Evolutionary conservation across 2,888 invertebrate species (phyloP), one percentile per base, ranked within the genome.

Genomic region (Phasia obesa): DNA sequence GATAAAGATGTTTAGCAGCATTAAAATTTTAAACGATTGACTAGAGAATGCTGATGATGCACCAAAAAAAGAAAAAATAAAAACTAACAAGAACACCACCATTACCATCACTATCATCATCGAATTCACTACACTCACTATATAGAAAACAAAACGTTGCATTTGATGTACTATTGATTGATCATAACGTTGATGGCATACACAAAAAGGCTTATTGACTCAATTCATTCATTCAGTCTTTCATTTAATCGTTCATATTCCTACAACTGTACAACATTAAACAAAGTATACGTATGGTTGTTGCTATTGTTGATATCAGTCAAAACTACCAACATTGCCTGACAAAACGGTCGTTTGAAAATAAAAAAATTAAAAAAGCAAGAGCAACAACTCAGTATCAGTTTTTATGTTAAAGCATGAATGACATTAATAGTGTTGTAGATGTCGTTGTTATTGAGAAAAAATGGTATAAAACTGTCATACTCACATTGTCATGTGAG

Each of bases 11-110:
- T 47, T 65, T 38, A 60, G 71, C 55, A 62, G 62, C 53, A 77
- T 77, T 81, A 65, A 81, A 76, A 73, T 77, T 77, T 77, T 51
- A 59, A 42, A 67, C 62, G 67, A 77, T 77, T 77, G 55, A 67
- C 71, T 25, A 21, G 67, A 53, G 65, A 65, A 65, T 69, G 27
- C 62, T n/a, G n/a, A n/a, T n/a, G n/a, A n/a, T 80, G 69, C 38
- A 42, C 51, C 55, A 19, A 70, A 11, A 21, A 44, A 11, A 42
- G n/a, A 53, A 51, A 13, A 42, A 17, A 21, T n/a, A 44, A 13
- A 17, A 55, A 31, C 35, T 0, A 49, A 19, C 4, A 60, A 21
- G 38, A 51, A 42, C 9, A 64, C 4, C 15, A 65, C 4, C 7
- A 38, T 31, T 49, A 57, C 19, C 59, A 71, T 51, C 27, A 31